Evolutionary conservation across 2,113 vertebrate species (phyloP).

Genomic region (Melanotaenia duboulayi): DNA sequence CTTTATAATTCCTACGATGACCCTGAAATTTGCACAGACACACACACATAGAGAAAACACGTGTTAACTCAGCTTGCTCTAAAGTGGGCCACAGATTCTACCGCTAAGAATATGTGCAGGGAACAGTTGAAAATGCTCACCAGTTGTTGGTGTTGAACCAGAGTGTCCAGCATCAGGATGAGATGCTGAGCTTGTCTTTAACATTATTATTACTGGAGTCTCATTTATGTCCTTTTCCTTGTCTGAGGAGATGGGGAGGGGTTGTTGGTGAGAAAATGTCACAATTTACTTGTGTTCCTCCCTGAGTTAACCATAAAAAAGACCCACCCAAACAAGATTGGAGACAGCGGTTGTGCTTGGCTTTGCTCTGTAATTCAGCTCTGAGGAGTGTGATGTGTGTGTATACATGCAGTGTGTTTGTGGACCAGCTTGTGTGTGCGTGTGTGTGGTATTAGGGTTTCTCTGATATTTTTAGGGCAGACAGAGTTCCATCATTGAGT

Average conservation of each 20-base stretch:
- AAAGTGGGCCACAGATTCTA: conserved; percentile 2
- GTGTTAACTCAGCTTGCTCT: neutral
- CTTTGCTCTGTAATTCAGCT: conserved; percentile 74
- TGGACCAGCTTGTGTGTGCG: conserved; percentile 5
- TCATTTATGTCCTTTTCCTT: conserved; percentile 8
- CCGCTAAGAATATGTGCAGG: neutral
- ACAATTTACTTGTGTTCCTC: conserved; percentile 63
- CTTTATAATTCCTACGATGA: conserved; percentile 56
- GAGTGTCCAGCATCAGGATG: conserved; percentile 7
- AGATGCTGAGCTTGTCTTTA: neutral
- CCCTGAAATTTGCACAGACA: conserved; percentile 31
- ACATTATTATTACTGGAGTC: neutral
- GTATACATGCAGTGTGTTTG: conserved; percentile 2
- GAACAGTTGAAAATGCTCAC: neutral
- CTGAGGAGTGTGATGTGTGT: conserved; percentile 36
- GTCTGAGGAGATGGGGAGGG: conserved; percentile 2
- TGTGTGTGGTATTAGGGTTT: conserved; percentile 26
- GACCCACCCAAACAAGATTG: conserved; percentile 80
- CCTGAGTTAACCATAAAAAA: conserved; percentile 72
- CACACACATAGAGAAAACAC: conserved; percentile 14
- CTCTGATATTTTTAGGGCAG: conserved; percentile 35
- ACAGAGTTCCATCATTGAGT: conserved; percentile 14
- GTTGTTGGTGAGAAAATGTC: conserved; percentile 61
- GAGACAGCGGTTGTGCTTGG: conserved; percentile 70
- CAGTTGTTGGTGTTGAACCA: conserved; percentile 11